Base-by-base conservation (phyloP, 92 coral and sea anemone genomes). In the Meandrina meandrites region DNA sequence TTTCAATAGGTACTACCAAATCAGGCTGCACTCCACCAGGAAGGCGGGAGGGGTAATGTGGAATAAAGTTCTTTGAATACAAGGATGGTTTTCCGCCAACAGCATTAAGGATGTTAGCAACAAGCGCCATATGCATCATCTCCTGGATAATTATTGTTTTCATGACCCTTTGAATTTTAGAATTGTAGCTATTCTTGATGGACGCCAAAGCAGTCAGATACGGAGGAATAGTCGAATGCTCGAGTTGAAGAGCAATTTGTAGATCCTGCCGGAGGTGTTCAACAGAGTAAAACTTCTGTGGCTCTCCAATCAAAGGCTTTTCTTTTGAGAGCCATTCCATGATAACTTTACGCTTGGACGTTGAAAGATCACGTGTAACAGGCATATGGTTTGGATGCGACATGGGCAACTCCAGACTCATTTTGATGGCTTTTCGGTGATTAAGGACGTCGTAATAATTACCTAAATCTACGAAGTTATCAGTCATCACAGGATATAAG, bases 361-460 rank as follows among this genome's bases (percentile, higher is more conserved):
- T 68, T 15, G 98, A 95, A 40, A 95, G 89, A 48, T 95, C 96
- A 24, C 98, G 86, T 48, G 96, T 87, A 0, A 93, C 91, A 0
- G 98, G 98, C 98, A 95, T 95, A 57, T 91, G 89, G 51, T 95
- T 93, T 21, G 98, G 96, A 79, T 95, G 91, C 1, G 87, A 82
- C 40, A 58, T 82, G 8, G 92, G 88, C 37, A 94, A 69, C 27
- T 86, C 77, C 88, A 94, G 70, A n/a, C 86, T 89, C 86, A 80
- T 79, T 74, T 56, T 75, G 17, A 92, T 90, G 22, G 86, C 78
- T 1, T n/a, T 82, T 30, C 72, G 87, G 35, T 88, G 75, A 14
- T 74, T 67, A 13, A 78, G 75, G 2, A 95, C 98, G 13, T 91
- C 93, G 28, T 95, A 86, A 84, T 95, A 95, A 79, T 95, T 89